Evolutionary conservation across 2,797 vertebrate species (phyloP).

Genomic region (Garrulus glandarius): DNA sequence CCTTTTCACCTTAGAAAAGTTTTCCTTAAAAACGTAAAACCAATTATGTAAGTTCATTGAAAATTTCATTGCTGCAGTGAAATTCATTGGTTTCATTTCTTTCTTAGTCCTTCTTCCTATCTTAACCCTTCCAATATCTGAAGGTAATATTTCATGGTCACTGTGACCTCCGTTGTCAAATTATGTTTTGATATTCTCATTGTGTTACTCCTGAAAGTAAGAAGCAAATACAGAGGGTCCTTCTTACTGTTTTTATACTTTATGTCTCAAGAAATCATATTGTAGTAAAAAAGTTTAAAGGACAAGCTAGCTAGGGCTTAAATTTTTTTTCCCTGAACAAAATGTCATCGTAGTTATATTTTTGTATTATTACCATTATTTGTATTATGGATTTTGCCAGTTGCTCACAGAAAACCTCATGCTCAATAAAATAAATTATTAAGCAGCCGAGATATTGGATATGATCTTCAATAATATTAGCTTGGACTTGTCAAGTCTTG

Average conservation of each 20-base stretch:
- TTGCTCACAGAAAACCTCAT: background rate
- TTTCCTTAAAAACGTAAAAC: background rate
- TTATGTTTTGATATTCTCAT: background rate
- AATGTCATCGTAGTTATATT: background rate
- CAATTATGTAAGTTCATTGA: background rate
- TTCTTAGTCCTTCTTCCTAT: background rate
- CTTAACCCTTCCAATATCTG: background rate
- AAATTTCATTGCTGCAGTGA: background rate
- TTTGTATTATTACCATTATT: background rate
- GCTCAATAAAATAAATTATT: background rate
- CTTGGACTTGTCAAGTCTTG: background rate
- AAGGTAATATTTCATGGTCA: background rate
- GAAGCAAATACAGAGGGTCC: background rate
- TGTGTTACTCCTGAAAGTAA: background rate
- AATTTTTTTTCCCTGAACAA: rapidly evolving
- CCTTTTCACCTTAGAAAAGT: background rate
- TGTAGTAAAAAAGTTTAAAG: background rate
- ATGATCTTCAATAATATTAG: background rate
- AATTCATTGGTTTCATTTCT: background rate
- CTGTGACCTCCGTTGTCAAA: background rate
- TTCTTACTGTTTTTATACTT: background rate
- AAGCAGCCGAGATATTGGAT: background rate
- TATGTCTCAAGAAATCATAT: background rate
- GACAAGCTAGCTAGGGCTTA: background rate
- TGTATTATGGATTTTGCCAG: background rate